Evolutionary conservation across 2,888 invertebrate species (phyloP), one percentile per base, ranked within the genome.

Genomic region (Apoda limacodes): DNA sequence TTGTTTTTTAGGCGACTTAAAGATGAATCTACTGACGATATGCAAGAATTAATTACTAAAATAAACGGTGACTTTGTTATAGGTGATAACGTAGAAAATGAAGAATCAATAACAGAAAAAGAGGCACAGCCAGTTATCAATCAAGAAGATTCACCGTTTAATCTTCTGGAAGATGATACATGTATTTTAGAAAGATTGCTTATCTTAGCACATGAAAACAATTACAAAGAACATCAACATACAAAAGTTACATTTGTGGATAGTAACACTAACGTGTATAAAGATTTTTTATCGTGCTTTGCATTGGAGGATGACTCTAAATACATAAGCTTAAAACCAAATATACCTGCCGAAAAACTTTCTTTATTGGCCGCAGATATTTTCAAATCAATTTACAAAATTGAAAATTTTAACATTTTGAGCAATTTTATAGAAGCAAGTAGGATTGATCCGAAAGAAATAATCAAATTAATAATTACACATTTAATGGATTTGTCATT

Each of bases 401-500:
- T 75, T 21, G 52, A 54, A 9, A 46, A 72, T 34, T 32, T 64
- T 3, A 43, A 48, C 7, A 40, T 43, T 33, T 43, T 78, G 14
- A 55, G 58, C n/a, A 35, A 44, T 24, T 60, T 59, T 30, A 42
- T 76, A 1, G 63, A 49, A 43, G 48, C 50, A 24, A 67, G 74
- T 45, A 55, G 56, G 23, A 52, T 76, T 13, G 62, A 74, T 30
- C 82, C 88, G 21, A 83, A 84, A 47, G 87, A 88, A 53, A 72
- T 94, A 14, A 82, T 93, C 42, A 85, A 85, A 44, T 71, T 92
- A 34, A 65, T 89, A n/a, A 80, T 93, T 29, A 71, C 83, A 46
- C 90, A 87, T 53, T 86, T 92, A 85, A 82, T 90, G 45, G 85
- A 87, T 43, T 83, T 86, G 58, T 71, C 84, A 0, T 68, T 88